Conservation (phyloP, 35 echinoderm and acorn worm genomes). For the Apostichopus parvimensis region DNA sequence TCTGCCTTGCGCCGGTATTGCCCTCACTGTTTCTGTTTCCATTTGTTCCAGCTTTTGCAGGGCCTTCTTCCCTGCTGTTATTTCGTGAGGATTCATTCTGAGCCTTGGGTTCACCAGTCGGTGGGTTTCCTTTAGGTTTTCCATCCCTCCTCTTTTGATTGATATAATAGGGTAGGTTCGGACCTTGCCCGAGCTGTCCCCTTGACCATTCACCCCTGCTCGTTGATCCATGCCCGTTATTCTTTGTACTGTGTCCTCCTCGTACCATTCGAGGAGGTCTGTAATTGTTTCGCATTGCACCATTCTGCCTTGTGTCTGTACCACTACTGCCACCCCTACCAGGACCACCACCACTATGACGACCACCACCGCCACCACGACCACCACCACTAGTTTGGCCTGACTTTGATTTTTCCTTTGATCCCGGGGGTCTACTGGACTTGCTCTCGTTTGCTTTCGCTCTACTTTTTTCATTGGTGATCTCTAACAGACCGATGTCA, state of each 20-base stretch:
- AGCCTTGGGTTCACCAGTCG: background rate
- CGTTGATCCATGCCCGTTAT: background rate
- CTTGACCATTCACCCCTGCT: background rate
- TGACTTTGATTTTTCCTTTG: background rate
- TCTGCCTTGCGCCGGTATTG: background rate
- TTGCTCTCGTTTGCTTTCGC: background rate
- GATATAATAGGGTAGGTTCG: background rate
- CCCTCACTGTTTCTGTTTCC: background rate
- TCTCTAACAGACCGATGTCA: conserved; percentile 27
- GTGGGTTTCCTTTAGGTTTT: background rate
- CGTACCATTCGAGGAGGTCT: background rate
- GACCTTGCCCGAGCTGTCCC: background rate
- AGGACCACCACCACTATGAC: no score
- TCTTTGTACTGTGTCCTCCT: background rate
- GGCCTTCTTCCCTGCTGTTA: background rate
- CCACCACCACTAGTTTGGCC: background rate
- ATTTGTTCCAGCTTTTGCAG: background rate
- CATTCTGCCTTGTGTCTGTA: background rate
- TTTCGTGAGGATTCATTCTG: background rate
- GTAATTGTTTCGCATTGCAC: no score
- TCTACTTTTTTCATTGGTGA: conserved; percentile 6
- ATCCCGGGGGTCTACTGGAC: background rate
- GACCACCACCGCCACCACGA: background rate
- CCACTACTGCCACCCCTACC: no score
- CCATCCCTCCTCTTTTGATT: background rate